These are phyloP conservation scores for Lota lota DNA, from an alignment of 2,113 vertebrate species.

Conservation along the genomic window DNA sequence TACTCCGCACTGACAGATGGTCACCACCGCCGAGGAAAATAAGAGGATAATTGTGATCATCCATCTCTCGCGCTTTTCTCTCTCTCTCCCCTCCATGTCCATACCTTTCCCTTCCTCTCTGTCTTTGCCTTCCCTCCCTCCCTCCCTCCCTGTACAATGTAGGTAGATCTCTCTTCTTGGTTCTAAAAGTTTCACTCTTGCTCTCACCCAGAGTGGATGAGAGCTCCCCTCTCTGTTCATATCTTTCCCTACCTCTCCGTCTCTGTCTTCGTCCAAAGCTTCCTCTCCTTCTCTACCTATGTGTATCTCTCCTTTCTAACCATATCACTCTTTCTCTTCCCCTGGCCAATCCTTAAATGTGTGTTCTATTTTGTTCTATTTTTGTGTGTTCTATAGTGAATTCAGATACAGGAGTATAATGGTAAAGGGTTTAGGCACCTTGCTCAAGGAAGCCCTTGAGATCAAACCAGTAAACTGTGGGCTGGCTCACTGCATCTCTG, in stretches of 20 bases:
- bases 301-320: background rate
- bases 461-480: too few species aligned
- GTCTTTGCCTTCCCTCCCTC: background rate
- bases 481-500: too few species aligned
- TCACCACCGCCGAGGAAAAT: constrained; percentile 53
- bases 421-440: too few species aligned
- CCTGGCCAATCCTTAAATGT: background rate
- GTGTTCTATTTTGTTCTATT: too few species aligned
- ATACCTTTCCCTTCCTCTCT: background rate
- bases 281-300: background rate
- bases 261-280: background rate
- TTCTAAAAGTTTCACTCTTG: background rate
- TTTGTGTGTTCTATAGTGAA: background rate
- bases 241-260: background rate
- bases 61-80: constrained; percentile 55
- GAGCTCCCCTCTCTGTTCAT: background rate
- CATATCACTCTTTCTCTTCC: background rate
- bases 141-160: constrained; percentile 7
- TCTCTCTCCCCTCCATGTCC: constrained; percentile 7
- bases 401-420: background rate
- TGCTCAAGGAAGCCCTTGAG: too few species aligned
- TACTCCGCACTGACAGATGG: constrained; percentile 42
- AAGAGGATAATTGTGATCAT: constrained; percentile 71
- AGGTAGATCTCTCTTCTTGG: background rate
- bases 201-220: too few species aligned